phyloP scores from a whole-genome alignment of 2,888 invertebrate genomes.

The Listrodromus nycthemerus region DNA sequence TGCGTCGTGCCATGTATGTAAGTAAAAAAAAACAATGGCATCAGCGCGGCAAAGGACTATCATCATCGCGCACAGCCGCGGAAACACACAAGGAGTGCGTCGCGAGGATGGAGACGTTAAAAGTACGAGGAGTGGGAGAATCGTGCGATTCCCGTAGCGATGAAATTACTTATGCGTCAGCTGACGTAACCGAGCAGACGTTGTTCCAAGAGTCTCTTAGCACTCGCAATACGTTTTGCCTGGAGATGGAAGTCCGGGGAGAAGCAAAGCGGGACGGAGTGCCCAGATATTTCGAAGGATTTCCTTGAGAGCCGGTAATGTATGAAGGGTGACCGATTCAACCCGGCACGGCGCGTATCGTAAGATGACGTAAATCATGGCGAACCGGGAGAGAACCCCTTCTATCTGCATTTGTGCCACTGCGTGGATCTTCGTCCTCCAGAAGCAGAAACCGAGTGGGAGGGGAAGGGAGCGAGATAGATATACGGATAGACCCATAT shows the following conservation, averaged over 20 bases:
- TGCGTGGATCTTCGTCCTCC: constrained; percentile 46
- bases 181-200: constrained; percentile 50
- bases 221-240: constrained; percentile 49
- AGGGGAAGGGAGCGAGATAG: constrained; percentile 44
- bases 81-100: constrained; percentile 23
- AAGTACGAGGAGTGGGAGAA: constrained; percentile 33
- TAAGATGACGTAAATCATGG: constrained; percentile 83
- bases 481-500: constrained; percentile 74
- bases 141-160: constrained; percentile 24
- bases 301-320: constrained; percentile 60
- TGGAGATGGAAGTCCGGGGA: constrained; percentile 15
- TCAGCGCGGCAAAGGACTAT: constrained; percentile 40
- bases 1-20: constrained; percentile 29
- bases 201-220: constrained; percentile 36
- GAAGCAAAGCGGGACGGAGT: neutral
- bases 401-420: constrained; percentile 65
- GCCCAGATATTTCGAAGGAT: constrained; percentile 55
- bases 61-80: constrained; percentile 10
- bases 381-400: constrained; percentile 75
- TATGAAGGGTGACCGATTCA: constrained; percentile 75
- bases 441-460: constrained; percentile 17
- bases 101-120: constrained; percentile 30
- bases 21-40: constrained; percentile 64
- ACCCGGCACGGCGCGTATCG: constrained; percentile 79
- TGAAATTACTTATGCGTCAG: constrained; percentile 45